phyloP scores from a whole-genome alignment of 2,888 invertebrate species.

The Pedicia rivosa region DNA sequence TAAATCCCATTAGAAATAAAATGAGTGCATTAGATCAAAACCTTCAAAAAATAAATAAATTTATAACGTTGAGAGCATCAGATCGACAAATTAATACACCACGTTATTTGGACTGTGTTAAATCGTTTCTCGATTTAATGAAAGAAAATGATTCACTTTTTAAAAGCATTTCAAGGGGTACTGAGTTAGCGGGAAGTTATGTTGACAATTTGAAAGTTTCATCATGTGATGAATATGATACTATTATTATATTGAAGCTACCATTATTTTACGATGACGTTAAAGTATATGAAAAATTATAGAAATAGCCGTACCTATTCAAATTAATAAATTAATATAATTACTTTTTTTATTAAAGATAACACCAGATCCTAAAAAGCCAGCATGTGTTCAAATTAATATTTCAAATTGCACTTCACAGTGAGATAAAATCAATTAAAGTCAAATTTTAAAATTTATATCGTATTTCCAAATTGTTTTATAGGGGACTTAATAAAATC shows the following conservation, averaged over 20 bases:
- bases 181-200: background rate
- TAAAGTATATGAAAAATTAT: too few relatives aligned
- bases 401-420: too few relatives aligned
- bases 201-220: conserved; percentile 1
- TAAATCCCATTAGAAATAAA: too few relatives aligned
- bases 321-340: too few relatives aligned
- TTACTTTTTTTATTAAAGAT: too few relatives aligned
- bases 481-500: background rate
- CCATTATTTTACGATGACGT: too few relatives aligned
- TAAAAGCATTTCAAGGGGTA: background rate
- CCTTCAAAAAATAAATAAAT: conserved; percentile 1
- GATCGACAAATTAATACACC: background rate
- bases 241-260: background rate
- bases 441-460: too few relatives aligned
- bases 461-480: background rate
- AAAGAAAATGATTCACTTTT: background rate
- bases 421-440: too few relatives aligned
- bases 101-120: background rate
- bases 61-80: background rate
- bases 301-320: too few relatives aligned
- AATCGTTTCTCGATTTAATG: background rate
- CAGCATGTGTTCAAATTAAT: background rate
- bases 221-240: background rate
- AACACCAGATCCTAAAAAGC: too few relatives aligned
- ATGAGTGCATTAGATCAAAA: too few relatives aligned